phyloP scores from a whole-genome alignment of 2,888 invertebrate genomes.

The Ochlodes sylvanus region DNA sequence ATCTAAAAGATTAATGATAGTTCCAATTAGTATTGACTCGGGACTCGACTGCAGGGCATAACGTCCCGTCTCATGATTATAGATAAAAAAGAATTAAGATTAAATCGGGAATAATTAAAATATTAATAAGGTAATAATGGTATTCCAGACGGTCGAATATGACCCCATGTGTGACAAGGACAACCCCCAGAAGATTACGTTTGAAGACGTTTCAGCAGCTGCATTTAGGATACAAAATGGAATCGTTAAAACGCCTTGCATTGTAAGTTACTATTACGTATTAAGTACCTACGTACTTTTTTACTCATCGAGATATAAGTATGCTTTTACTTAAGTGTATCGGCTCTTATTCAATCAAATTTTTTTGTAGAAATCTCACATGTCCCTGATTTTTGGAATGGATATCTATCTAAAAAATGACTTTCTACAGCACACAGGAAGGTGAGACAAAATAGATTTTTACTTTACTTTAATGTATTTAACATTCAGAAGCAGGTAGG shows the following conservation, averaged over 20 bases:
- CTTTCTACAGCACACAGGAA: constrained; percentile 97
- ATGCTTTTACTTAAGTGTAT: no score
- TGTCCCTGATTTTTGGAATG: constrained; percentile 92
- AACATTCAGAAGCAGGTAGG: no score
- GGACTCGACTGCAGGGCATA: neutral
- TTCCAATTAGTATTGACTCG: no score
- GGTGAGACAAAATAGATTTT: constrained; percentile 78
- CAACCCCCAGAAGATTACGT: constrained; percentile 89
- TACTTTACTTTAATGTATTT: constrained; percentile 39
- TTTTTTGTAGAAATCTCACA: constrained; percentile 89
- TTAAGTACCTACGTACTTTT: no score
- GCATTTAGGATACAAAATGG: constrained; percentile 94
- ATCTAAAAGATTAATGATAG: neutral
- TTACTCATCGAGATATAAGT: no score
- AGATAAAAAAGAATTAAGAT: neutral
- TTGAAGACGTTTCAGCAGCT: constrained; percentile 95
- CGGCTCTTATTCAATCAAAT: constrained; percentile 5
- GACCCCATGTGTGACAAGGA: constrained; percentile 88
- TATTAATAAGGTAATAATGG: constrained; percentile 57
- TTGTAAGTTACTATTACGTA: constrained; percentile 82
- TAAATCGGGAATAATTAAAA: neutral
- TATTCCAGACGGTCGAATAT: constrained; percentile 75
- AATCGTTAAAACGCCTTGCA: constrained; percentile 93
- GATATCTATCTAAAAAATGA: constrained; percentile 97
- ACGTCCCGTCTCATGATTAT: neutral